Conservation (phyloP, 2,113 vertebrate species). For the Isurus oxyrinchus region DNA sequence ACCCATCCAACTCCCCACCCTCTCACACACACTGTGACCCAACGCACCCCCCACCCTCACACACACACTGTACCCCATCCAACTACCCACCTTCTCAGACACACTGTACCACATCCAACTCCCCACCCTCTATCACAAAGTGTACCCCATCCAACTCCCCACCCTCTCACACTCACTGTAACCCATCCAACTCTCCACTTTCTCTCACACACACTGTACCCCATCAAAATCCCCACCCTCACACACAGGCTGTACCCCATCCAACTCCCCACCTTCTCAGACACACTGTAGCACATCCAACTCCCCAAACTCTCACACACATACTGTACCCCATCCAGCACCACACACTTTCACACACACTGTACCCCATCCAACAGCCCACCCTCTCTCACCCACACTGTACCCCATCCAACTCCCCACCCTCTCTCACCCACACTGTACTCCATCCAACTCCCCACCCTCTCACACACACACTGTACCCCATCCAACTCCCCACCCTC, state of each 20-base stretch:
- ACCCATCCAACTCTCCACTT: too few relatives aligned
- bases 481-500: too few relatives aligned
- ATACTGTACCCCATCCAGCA: not conserved
- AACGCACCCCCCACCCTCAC: not conserved
- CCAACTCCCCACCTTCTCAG: too few relatives aligned
- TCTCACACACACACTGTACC: not conserved
- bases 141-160: too few relatives aligned
- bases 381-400: not conserved
- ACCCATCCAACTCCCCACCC: not conserved
- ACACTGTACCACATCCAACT: not conserved
- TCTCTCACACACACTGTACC: too few relatives aligned
- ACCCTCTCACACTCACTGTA: too few relatives aligned
- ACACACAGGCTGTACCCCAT: too few relatives aligned
- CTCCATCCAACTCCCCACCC: not conserved
- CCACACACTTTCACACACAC: not conserved
- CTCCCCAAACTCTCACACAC: not conserved
- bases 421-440: not conserved
- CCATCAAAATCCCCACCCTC: too few relatives aligned
- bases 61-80: not conserved
- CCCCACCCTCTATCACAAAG: not conserved
- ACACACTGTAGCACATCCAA: not conserved
- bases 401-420: too few relatives aligned
- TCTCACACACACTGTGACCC: not conserved
- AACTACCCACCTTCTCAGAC: not conserved
- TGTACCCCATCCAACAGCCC: not conserved